Evolutionary conservation across 2,797 vertebrate genomes (phyloP), one percentile per base, ranked within the genome.

Genomic region (Esox masquinongy): DNA sequence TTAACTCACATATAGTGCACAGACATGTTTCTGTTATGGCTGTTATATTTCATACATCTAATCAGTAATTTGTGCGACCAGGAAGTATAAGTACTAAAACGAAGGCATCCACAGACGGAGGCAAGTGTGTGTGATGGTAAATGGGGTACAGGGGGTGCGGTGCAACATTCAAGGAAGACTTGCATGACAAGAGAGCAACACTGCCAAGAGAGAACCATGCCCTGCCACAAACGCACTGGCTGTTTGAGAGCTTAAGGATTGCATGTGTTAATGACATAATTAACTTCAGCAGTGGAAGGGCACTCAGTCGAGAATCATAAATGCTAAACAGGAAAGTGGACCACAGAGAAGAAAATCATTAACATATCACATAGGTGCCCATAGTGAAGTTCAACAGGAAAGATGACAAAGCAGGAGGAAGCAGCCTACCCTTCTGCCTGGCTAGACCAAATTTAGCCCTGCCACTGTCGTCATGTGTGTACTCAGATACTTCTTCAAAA

Each of bases 211-310:
- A 66, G 29, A 31, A 6, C 63, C 15, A 26, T 66, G 29, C 63
- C 29, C 29, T 17, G 15, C 16, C 5, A 16, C 34, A 36, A 34
- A 34, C 7, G 31, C 29, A 67, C 17, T 34, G 31, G 64, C 26
- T 7, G 7, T 67, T 67, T 34, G 15, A 36, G 31, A 26, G 31
- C 64, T 67, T 67, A 67, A 36, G 15, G 12, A 34, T 17, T 34
- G 7, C 64, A 36, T 19, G 64, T 17, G 64, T 16, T 34, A 34
- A 67, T 67, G 64, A 36, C 64, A 67, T 67, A 67, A 66, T 34
- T 34, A 66, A 66, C 63, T 66, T 59, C 9, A 31, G 34, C 29
- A 36, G 61, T 31, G 26, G 61, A 26, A 31, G 61, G 26, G 26
- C 61, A 22, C 26, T 17, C 61, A 64, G 64, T 31, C 17, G 19